These are phyloP conservation scores for Andrena praecox DNA, from an alignment of 2,888 invertebrate species.

Conservation along the genomic window DNA sequence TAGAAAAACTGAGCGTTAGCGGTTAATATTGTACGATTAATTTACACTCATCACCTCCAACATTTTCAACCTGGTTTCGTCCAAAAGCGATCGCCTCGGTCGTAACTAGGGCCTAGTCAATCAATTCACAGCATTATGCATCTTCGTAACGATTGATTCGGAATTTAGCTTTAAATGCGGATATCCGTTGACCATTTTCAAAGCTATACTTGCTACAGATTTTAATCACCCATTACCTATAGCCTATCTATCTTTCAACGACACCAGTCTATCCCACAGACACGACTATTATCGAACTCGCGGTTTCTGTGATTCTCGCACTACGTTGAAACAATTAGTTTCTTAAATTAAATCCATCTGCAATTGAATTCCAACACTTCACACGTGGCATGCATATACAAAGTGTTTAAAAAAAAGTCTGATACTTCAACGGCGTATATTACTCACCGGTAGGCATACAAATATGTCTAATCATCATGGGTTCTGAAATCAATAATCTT, in stretches of 20 bases:
- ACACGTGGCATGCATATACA: background rate
- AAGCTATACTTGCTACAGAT: background rate
- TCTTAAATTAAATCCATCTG: background rate
- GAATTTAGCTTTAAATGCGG: background rate
- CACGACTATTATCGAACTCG: background rate
- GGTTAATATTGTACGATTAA: too few species aligned
- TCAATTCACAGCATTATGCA: background rate
- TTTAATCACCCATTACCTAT: background rate
- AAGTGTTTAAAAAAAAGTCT: too few species aligned
- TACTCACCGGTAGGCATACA: too few species aligned
- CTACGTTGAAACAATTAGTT: background rate
- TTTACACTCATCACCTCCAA: too few species aligned
- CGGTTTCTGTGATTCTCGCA: background rate
- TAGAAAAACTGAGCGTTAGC: too few species aligned
- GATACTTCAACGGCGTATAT: too few species aligned
- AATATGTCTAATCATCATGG: too few species aligned
- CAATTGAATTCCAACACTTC: background rate
- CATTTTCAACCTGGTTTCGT: too few species aligned
- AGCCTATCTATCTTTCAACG: background rate
- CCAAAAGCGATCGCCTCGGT: too few species aligned
- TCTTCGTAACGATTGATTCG: background rate
- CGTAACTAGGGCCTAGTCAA: too few species aligned
- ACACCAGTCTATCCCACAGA: background rate
- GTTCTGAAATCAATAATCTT: too few species aligned
- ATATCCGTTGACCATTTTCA: background rate